Conservation (phyloP, 2,888 invertebrate genomes). For the Allophyes oxyacanthae region DNA sequence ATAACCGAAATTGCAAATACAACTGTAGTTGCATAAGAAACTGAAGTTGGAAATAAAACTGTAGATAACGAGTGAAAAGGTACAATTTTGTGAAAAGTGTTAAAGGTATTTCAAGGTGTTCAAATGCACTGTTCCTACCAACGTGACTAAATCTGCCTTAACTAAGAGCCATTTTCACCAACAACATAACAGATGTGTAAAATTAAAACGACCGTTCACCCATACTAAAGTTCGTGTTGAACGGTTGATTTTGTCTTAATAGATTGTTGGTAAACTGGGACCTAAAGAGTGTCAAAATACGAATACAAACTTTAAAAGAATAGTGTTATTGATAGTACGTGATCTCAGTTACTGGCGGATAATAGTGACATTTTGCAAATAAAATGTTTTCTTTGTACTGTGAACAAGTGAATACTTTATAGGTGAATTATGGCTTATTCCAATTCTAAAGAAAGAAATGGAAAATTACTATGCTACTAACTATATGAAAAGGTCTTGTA, state of each 20-base stretch:
- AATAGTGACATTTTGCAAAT: slow-evolving; percentile 16
- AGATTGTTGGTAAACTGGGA: no score
- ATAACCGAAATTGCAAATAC: no score
- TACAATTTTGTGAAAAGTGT: slow-evolving; percentile 30
- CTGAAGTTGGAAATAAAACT: no score
- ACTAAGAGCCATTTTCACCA: no score
- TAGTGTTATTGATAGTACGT: slow-evolving; percentile 21
- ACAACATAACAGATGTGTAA: no score
- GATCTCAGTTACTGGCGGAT: slow-evolving; percentile 35
- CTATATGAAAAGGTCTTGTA: slow-evolving; percentile 35
- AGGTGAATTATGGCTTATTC: slow-evolving; percentile 43
- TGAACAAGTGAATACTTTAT: slow-evolving; percentile 12
- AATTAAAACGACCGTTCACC: no score
- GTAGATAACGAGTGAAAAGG: slow-evolving; percentile 27
- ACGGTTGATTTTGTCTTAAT: no score
- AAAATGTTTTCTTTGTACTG: slow-evolving; percentile 3
- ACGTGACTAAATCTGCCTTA: slow-evolving; percentile 15
- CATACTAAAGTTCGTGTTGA: no score
- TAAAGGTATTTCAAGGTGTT: slow-evolving; percentile 30
- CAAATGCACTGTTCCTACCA: slow-evolving; percentile 20
- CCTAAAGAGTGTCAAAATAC: slow-evolving; percentile 25
- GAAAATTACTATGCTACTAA: slow-evolving; percentile 48
- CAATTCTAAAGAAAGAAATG: slow-evolving; percentile 50
- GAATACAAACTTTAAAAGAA: slow-evolving; percentile 13
- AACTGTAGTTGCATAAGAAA: no score